Evolutionary conservation across 2,888 invertebrate genomes (phyloP), one percentile per base, ranked within the genome.

Genomic region (Papilio elwesi): DNA sequence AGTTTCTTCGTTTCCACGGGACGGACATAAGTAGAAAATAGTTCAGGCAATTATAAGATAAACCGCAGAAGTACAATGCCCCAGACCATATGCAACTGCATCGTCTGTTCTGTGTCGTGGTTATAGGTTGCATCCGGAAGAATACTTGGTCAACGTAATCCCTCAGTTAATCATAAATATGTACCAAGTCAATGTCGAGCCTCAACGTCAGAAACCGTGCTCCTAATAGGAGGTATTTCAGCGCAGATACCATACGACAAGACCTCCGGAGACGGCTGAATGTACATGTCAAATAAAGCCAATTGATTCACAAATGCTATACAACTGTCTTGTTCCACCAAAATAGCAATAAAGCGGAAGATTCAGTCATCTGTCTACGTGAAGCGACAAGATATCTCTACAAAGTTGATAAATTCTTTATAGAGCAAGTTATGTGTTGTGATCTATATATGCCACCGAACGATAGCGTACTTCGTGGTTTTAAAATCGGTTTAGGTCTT

Each of bases 281-380:
- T 51, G 49, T 36, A 51, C 65, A 65, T 26, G 51, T 26, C 65
- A 51, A 65, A 65, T 65, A 65, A 65, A 65, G 65, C 65, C 51
- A 65, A 62, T 62, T 62, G 59, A 43, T 43, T 62, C 59, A 62
- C 59, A 62, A 62, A 62, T 62, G 59, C 59, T 43, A 62, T 62
- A 38, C 43, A 62, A 62, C 59, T 62, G 59, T 62, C 43, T 62
- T 43, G 59, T 62, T 62, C n/a, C 43, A 62, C 59, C 59, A 36
- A 62, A 62, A 62, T 62, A 62, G 59, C 43, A 62, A 38, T 62
- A 62, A 62, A 62, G 59, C 59, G 43, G 59, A 43, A 62, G 43
- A 62, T 62, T 62, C 59, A 62, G 43, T 62, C 59, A 62, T 62
- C 59, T 62, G 15, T 62, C n/a, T 43, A 43, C 43, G 57, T 10